Base-by-base conservation (phyloP, 2,888 invertebrate genomes). In the Athrips mouffetella region DNA sequence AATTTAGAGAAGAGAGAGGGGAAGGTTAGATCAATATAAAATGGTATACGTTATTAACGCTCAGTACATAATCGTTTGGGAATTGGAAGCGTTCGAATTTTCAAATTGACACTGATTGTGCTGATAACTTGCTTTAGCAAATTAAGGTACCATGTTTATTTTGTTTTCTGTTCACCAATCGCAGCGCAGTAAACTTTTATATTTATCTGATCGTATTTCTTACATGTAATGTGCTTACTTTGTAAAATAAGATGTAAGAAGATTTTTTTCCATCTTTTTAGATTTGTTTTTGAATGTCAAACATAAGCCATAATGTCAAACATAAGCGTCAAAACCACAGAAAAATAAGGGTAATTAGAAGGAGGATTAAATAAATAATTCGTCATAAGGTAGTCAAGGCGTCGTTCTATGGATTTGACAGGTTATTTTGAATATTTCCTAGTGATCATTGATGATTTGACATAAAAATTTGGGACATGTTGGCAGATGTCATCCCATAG, bases 11-110 rank as follows among this genome's bases (percentile, higher is more conserved):
- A 45, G 50, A 48, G 57, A 49, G 49, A 11, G 58, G 53, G 55
- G 50, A 51, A 54, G 45, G 39, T 59, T 52, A 55, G 70, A 41
- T 70, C 76, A 59, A 60, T 60, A 65, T 73, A 75, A 79, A 78
- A 65, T 73, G 73, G 76, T 59, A n/a, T n/a, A 64, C 58, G 68
- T 75, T 79, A 76, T 80, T 79, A 76, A 65, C 72, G 59, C 68
- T 72, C 62, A 56, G 76, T 71, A 77, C 72, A 73, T 80, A 80
- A 80, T 80, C 76, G 73, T 70, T 71, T 56, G 64, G 60, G 65
- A 78, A 78, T 80, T 79, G 79, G 77, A 80, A 73, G 67, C 70
- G 70, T 74, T 72, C 65, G 67, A 70, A 73, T 67, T n/a, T 69
- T 70, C 63, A 69, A 66, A 68, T 62, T 61, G 64, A 65, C 66